Base-by-base conservation (phyloP, 2,888 invertebrate genomes). In the Pasiphila rectangulata region DNA sequence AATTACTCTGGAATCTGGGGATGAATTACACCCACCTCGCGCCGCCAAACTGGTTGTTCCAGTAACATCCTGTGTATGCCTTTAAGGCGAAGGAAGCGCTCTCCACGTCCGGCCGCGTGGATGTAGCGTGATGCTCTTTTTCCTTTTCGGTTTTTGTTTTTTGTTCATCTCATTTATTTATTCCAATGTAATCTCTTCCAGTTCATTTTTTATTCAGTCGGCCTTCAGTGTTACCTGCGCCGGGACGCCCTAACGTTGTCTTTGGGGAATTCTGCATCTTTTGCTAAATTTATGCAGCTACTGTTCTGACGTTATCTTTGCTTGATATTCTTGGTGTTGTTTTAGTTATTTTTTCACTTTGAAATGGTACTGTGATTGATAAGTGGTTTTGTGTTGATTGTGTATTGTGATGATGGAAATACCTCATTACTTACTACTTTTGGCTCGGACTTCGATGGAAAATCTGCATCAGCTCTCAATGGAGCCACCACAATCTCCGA, bases 131-230 rank as follows among this genome's bases (percentile, higher is more conserved):
- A 79, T 86, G 80, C 76, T 69, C 81, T 83, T 87, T 84, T 87
- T 84, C 75, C 77, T 80, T 84, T 83, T 83, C 64, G 82, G 77
- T 79, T 76, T 82, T 75, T 82, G 76, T 81, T 86, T 88, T 88
- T 88, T 86, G 87, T 89, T 88, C 86, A 85, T 87, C 88, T 88
- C 88, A 88, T 89, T 89, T 89, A 88, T 89, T 88, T 89, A 88
- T 89, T 89, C 89, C 89, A 84, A 87, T 88, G 89, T 89, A 89
- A 89, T 89, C 86, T 88, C 84, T 82, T 85, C 86, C 85, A 86
- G 83, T 79, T 85, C 78, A 79, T 85, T 89, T 89, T 88, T 88
- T 89, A 86, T 87, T 86, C 88, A 89, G 84, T 89, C 85, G 83
- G 83, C 86, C 86, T 87, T 87, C 83, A 85, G 86, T 83, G 74